These are phyloP conservation scores for Drosophila novamexicana DNA, from an alignment of 1,140 invertebrate species.

Conservation along the genomic window DNA sequence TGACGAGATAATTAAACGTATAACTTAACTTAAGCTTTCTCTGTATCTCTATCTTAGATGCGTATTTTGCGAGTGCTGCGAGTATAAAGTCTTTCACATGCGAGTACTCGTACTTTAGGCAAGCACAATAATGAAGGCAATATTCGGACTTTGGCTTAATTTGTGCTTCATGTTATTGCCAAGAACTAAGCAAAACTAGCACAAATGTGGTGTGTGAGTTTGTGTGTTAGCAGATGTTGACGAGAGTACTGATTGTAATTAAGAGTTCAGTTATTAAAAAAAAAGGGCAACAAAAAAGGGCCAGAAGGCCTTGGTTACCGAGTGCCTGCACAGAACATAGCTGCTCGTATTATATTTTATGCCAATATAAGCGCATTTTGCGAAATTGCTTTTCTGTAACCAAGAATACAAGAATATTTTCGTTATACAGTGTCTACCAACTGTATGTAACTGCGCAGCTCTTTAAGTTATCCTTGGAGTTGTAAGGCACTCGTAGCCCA, in stretches of 20 bases:
- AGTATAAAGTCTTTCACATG: neutral
- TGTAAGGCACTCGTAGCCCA: neutral
- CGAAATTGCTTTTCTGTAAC: slow-evolving; percentile 62
- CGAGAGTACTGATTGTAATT: slow-evolving; percentile 34
- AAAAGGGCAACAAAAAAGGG: neutral
- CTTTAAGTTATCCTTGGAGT: slow-evolving; percentile 18
- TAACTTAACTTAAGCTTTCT: too few species aligned
- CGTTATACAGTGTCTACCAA: neutral
- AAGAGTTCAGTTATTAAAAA: slow-evolving; percentile 28
- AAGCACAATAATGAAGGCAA: neutral
- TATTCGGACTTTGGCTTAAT: slow-evolving; percentile 4
- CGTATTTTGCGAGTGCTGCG: too few species aligned
- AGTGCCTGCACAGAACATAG: neutral
- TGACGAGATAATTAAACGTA: too few species aligned
- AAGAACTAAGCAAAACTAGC: neutral
- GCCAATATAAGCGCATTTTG: slow-evolving; percentile 68
- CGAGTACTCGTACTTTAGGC: neutral
- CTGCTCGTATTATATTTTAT: slow-evolving; percentile 66
- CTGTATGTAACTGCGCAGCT: neutral
- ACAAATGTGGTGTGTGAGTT: neutral
- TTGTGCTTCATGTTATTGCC: neutral
- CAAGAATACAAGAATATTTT: slow-evolving; percentile 8
- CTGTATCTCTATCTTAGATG: too few species aligned
- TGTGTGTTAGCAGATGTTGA: slow-evolving; percentile 23
- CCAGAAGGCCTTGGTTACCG: neutral